A percentile compares a stretch with the other conserved stretches of the same genome.
Conservation (phyloP, 2,797 vertebrate genomes). For the Clarias fuscus region DNA sequence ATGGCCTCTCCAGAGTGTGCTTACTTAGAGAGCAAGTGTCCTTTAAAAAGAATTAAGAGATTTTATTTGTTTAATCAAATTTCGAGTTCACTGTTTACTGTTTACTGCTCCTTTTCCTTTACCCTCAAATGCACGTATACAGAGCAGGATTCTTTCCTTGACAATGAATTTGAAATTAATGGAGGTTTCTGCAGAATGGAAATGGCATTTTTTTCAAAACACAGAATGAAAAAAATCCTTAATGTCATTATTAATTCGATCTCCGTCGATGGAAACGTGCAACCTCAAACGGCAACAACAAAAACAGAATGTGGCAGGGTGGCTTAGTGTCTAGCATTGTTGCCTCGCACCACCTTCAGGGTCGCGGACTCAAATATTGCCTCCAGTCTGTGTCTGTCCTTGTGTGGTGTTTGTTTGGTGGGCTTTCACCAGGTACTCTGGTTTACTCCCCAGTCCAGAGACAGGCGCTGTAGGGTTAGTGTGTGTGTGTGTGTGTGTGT, state of each 20-base stretch:
- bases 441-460: no score
- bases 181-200: not conserved
- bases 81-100: slow-evolving; percentile 33
- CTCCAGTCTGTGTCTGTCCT: no score
- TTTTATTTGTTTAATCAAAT: not conserved
- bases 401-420: no score
- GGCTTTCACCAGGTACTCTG: no score
- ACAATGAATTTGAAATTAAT: not conserved
- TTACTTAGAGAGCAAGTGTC: slow-evolving; percentile 38
- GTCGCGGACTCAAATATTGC: no score
- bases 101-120: slow-evolving; percentile 65
- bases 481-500: no score
- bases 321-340: no score
- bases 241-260: not conserved
- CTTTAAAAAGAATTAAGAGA: slow-evolving; percentile 50
- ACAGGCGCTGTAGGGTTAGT: no score
- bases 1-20: slow-evolving; percentile 22
- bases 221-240: no score
- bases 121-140: slow-evolving; percentile 63
- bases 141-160: not conserved
- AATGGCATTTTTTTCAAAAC: no score
- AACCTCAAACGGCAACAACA: not conserved
- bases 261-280: not conserved
- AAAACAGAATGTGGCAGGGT: no score
- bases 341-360: no score